phyloP scores from a whole-genome alignment of 1,140 invertebrate genomes.

The Bradynema listronoti region DNA sequence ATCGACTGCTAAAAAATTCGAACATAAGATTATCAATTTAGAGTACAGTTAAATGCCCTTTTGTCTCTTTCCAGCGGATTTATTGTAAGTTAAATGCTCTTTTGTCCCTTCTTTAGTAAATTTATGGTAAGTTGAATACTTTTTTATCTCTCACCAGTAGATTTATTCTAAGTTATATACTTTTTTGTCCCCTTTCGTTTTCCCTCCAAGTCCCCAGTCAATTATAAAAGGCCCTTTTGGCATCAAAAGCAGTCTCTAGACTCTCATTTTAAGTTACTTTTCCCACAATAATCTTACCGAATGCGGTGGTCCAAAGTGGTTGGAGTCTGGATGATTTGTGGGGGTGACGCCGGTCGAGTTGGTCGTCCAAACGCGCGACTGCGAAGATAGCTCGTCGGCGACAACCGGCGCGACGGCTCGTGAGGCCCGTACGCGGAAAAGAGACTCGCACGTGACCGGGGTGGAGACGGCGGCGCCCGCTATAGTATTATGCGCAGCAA shows the following conservation, averaged over 20 bases:
- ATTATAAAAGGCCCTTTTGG: no score
- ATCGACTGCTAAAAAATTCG: slow-evolving; percentile 15
- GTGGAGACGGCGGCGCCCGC: slow-evolving; percentile 5
- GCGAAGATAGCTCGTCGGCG: no score
- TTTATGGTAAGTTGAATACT: background rate
- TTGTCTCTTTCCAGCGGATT: background rate
- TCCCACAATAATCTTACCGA: slow-evolving; percentile 5
- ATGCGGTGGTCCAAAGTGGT: slow-evolving; percentile 7
- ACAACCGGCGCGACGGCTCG: background rate
- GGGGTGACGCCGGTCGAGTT: background rate
- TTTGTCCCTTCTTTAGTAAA: background rate
- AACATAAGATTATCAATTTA: background rate
- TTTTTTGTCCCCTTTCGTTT: background rate
- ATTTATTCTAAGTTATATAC: background rate
- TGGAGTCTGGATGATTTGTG: background rate
- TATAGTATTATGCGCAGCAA: background rate
- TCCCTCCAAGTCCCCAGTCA: background rate
- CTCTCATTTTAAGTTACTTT: background rate
- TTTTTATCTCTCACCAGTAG: background rate
- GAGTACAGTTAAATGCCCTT: background rate
- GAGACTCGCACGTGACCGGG: slow-evolving; percentile 15
- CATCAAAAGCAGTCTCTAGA: no score
- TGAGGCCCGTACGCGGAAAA: slow-evolving; percentile 32
- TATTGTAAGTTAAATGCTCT: background rate
- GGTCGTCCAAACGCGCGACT: slow-evolving; percentile 17